Evolutionary conservation across 2,888 invertebrate genomes (phyloP).

Genomic region (Melanotus villosus): DNA sequence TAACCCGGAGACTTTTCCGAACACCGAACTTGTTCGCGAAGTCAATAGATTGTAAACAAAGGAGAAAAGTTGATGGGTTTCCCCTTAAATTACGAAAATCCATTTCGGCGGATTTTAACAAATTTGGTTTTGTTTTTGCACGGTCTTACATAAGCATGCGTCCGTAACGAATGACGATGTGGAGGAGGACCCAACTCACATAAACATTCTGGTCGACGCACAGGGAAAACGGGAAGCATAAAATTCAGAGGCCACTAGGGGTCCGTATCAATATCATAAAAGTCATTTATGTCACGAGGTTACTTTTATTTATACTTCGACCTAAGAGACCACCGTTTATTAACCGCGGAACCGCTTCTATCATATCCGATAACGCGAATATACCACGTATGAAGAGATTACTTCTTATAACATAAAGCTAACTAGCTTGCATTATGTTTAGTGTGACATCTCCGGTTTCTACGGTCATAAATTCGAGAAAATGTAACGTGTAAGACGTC

Average conservation of each 20-base stretch:
- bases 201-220: constrained; percentile 30
- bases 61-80: not conserved
- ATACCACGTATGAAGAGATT: constrained; percentile 14
- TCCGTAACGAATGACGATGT: constrained; percentile 28
- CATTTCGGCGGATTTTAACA: not conserved
- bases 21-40: no score
- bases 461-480: not conserved
- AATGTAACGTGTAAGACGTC: constrained; percentile 17
- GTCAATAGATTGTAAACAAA: not conserved
- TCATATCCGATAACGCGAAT: constrained; percentile 5
- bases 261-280: constrained; percentile 39
- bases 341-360: constrained; percentile 1
- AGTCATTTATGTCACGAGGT: constrained; percentile 35
- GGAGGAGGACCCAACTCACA: constrained; percentile 16
- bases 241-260: constrained; percentile 37
- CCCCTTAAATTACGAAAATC: not conserved
- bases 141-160: constrained; percentile 16
- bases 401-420: constrained; percentile 20
- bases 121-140: not conserved
- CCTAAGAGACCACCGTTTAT: not conserved
- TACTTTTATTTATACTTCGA: constrained; percentile 37
- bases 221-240: constrained; percentile 35
- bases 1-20: no score
- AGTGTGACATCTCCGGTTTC: constrained; percentile 17
- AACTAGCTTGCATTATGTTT: constrained; percentile 22